Evolutionary conservation across 64 coral and sea anemone species (phyloP).

Genomic region (Actinia equina): DNA sequence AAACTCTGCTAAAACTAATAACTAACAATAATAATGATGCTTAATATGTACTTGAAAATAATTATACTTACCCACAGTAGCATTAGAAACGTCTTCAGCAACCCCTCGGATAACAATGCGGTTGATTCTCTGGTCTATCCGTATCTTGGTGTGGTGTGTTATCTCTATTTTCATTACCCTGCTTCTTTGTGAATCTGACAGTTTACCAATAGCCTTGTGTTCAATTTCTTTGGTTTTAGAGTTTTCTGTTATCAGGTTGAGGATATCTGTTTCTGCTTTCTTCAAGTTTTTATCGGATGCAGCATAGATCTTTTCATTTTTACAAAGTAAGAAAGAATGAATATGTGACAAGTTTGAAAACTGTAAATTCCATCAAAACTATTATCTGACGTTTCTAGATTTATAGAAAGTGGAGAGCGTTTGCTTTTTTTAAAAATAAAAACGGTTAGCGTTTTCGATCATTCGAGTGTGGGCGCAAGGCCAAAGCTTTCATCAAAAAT

Average conservation of each 20-base stretch:
- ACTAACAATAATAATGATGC: not conserved
- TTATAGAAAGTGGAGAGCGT: not conserved
- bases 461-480: too few relatives aligned
- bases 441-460: too few relatives aligned
- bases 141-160: conserved; percentile 18
- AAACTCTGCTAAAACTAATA: too few relatives aligned
- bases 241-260: conserved; percentile 11
- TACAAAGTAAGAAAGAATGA: not conserved
- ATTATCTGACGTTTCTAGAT: not conserved
- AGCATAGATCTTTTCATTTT: conserved; percentile 25
- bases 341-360: too few relatives aligned
- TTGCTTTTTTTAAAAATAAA: too few relatives aligned
- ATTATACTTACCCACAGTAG: conserved; percentile 5
- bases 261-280: conserved; percentile 10
- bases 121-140: conserved; percentile 15
- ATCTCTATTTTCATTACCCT: conserved; percentile 31
- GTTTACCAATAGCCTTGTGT: conserved; percentile 24
- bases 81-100: conserved; percentile 4
- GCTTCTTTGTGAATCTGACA: conserved; percentile 27
- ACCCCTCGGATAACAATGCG: conserved; percentile 34
- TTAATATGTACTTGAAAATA: not conserved
- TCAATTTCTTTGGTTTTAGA: conserved; percentile 42
- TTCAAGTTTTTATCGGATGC: conserved; percentile 14
- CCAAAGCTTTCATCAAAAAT: too few relatives aligned
- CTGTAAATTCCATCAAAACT: too few relatives aligned